These are phyloP conservation scores for Drosophila melanogaster DNA, from an alignment of 1,140 invertebrate genomes.

Conservation along the genomic window Release_6_plus_ISO1_MT NC_004354.4:10663501-10664000, in stretches of 20 bases:
- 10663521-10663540: slow-evolving; percentile 20
- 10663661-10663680: neutral
- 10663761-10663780: slow-evolving; percentile 76
- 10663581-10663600: slow-evolving; percentile 10
- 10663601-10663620: slow-evolving; percentile 44
- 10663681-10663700: neutral
- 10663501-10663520: slow-evolving; percentile 17
- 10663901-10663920: slow-evolving; percentile 73
- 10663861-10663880: slow-evolving; percentile 45
- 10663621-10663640: slow-evolving; percentile 25
- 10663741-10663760: slow-evolving; percentile 60
- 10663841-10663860: slow-evolving; percentile 28
- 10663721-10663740: slow-evolving; percentile 56
- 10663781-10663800: slow-evolving; percentile 53
- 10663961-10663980: neutral
- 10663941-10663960: neutral
- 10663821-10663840: neutral
- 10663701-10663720: neutral
- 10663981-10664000: slow-evolving; percentile 18
- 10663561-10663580: neutral
- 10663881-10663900: slow-evolving; percentile 52
- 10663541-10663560: slow-evolving; percentile 42
- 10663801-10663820: slow-evolving; percentile 25
- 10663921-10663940: slow-evolving; percentile 62
- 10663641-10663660: neutral